These are phyloP conservation scores for Pharmacophagus antenor DNA, from an alignment of 2,888 invertebrate species.

Conservation along the genomic window DNA sequence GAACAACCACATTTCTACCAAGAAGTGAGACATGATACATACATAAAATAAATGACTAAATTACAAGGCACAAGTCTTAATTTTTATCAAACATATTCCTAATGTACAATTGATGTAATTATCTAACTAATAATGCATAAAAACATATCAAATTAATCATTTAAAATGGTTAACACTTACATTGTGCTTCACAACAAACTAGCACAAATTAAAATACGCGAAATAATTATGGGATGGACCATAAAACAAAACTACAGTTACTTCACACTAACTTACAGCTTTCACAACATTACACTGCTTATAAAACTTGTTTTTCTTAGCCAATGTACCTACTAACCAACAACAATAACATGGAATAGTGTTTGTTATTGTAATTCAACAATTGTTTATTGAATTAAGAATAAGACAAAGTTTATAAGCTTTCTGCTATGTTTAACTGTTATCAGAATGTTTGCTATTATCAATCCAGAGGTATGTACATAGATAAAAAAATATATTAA, in stretches of 20 bases:
- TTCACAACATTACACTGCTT: slow-evolving; percentile 14
- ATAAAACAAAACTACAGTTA: background rate
- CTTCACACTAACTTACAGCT: slow-evolving; percentile 12
- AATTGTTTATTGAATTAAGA: slow-evolving; percentile 33
- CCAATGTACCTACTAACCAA: background rate
- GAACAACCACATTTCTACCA: no score
- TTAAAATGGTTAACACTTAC: slow-evolving; percentile 8
- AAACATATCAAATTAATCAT: background rate
- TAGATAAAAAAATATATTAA: no score
- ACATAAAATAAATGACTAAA: background rate
- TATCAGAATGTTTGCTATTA: slow-evolving; percentile 1
- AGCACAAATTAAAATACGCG: background rate
- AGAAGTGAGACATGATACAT: background rate
- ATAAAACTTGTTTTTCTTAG: slow-evolving; percentile 19
- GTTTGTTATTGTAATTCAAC: slow-evolving; percentile 17
- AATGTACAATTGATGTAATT: background rate
- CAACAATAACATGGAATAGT: slow-evolving; percentile 23
- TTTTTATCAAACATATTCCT: background rate
- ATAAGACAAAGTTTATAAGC: slow-evolving; percentile 27
- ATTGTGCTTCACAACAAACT: background rate
- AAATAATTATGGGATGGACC: background rate
- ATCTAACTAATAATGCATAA: background rate
- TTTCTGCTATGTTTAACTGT: slow-evolving; percentile 1
- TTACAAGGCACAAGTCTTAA: background rate
- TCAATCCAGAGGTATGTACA: no score